A percentile compares a stretch with the other conserved stretches of the same genome.
These are phyloP conservation scores for Nylanderia fulva DNA, from an alignment of 1,140 invertebrate species.

Conservation along the genomic window DNA sequence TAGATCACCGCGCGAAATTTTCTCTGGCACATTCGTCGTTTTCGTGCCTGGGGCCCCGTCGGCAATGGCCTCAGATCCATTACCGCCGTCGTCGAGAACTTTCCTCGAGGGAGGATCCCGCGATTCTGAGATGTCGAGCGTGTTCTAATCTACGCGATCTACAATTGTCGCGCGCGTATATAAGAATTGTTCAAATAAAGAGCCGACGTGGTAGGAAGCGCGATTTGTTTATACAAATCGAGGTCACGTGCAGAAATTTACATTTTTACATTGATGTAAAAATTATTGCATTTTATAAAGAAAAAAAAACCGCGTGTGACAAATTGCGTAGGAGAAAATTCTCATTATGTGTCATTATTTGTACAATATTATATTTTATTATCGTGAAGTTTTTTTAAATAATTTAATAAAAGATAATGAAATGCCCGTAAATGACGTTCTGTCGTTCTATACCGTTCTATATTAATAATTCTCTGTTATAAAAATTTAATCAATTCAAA, in stretches of 20 bases:
- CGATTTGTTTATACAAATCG: conserved; percentile 10
- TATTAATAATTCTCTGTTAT: conserved; percentile 7
- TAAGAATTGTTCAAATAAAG: conserved; percentile 44
- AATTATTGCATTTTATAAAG: neutral
- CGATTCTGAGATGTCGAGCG: conserved; percentile 57
- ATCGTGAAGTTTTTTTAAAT: conserved; percentile 14
- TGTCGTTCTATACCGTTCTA: neutral
- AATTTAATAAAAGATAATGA: neutral
- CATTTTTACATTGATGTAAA: neutral
- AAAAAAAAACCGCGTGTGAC: neutral
- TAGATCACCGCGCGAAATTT: conserved; percentile 62
- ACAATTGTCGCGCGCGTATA: conserved; percentile 37
- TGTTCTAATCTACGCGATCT: conserved; percentile 47
- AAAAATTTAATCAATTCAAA: conserved; percentile 33
- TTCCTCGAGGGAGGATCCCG: conserved; percentile 50
- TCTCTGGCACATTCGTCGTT: conserved; percentile 49
- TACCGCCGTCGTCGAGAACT: conserved; percentile 47
- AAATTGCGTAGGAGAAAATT: neutral
- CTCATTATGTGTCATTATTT: neutral
- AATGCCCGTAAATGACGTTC: conserved; percentile 24
- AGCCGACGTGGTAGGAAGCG: neutral
- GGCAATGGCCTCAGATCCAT: conserved; percentile 52
- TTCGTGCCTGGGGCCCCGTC: conserved; percentile 21
- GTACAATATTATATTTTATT: neutral
- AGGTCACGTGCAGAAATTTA: conserved; percentile 11